Evolutionary conservation across 2,797 vertebrate genomes (phyloP).

Genomic region (Molothrus ater): DNA sequence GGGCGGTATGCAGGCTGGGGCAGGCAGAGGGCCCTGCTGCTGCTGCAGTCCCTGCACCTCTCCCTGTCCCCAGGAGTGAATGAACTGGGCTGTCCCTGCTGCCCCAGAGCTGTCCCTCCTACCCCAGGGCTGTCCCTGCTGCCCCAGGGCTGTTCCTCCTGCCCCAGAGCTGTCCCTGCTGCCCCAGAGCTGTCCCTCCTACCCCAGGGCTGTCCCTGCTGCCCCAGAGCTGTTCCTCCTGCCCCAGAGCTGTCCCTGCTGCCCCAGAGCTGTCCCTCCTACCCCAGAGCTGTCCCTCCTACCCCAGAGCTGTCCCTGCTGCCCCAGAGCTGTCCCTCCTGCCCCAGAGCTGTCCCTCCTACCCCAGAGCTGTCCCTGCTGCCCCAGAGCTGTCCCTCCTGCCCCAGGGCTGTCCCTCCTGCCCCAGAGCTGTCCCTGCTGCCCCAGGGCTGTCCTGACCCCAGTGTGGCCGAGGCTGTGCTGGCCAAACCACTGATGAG

Average conservation of each 20-base stretch:
- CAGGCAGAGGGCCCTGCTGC: neutral
- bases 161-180: neutral
- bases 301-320: too few relatives aligned
- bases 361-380: too few relatives aligned
- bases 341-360: too few relatives aligned
- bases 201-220: neutral
- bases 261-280: too few relatives aligned
- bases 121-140: too few relatives aligned
- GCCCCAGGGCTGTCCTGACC: neutral
- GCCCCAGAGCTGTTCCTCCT: neutral
- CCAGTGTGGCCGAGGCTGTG: accelerated
- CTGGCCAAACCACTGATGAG: neutral
- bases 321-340: too few relatives aligned
- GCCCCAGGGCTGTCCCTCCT: too few relatives aligned
- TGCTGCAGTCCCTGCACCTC: neutral
- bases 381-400: too few relatives aligned
- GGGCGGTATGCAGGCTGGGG: accelerated
- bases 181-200: neutral
- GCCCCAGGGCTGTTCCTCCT: too few relatives aligned
- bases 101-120: neutral
- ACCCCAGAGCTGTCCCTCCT: neutral
- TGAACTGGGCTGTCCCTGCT: neutral
- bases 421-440: neutral
- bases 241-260: neutral
- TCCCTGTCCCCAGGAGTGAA: neutral